Base-by-base conservation (phyloP, 1,140 invertebrate genomes). In the Eubasilissa regina region DNA sequence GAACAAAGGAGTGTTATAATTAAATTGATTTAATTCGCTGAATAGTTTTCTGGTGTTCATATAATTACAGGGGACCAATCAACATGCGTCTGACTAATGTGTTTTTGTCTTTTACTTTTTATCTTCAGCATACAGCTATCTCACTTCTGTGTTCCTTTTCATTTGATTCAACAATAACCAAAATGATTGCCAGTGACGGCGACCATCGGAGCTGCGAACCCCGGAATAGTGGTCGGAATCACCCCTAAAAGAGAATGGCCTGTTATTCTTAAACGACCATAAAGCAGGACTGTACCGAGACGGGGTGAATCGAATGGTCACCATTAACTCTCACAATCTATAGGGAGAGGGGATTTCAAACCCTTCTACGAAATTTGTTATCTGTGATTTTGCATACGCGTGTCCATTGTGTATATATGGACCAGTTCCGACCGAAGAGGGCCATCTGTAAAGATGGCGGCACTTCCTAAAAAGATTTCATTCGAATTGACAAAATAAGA, bases 361-460 rank as follows among this genome's bases (percentile, higher is more conserved):
- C 60, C 75, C 75, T 53, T 35, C 75, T 53, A 45, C 48, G 47
- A 68, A 77, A 76, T 76, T 68, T 77, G 75, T 77, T 77, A 77
- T 77, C 75, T 77, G 75, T 68, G 75, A 77, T 77, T 77, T 77
- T 77, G 75, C 75, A 77, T 77, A 68, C 75, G 75, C 17, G 44
- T 75, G 64, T 68, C 64, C 53, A 75, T 75, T 75, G 53, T 75
- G 53, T 56, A n/a, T 56, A 56, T 56, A 56, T 56, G 53, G 53
- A 56, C 53, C 53, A 13, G 53, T 56, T 17, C 19, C 19, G 12
- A 35, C 25, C 6, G 25, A 35, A 35, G 25, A 35, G 6, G 6
- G 25, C 25, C 25, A 3, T 35, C 25, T 35, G 25, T 35, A 35
- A 35, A 3, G 25, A 35, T 3, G 6, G 1, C 6, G 25, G 25